Percentiles rank a stretch among this genome's conserved stretches.
These are phyloP conservation scores for Ormyrus nitidulus DNA, from an alignment of 2,888 invertebrate species.

Conservation along the genomic window DNA sequence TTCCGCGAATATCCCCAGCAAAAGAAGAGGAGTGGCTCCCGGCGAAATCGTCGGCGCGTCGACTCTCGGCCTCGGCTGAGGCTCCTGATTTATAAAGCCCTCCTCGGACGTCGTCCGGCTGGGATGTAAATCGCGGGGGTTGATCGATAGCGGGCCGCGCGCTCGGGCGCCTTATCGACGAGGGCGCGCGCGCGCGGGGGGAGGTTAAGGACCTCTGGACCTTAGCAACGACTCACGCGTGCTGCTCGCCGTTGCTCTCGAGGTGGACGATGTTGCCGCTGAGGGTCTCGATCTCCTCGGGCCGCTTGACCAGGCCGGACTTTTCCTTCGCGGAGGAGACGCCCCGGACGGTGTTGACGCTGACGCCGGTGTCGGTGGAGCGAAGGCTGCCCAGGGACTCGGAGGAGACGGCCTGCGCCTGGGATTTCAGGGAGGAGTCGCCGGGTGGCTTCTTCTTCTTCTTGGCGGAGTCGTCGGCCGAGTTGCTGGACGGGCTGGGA, in stretches of 20 bases:
- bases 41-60: background rate
- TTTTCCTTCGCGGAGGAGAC: conserved; percentile 73
- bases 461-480: background rate
- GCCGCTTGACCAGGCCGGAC: conserved; percentile 68
- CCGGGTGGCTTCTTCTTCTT: background rate
- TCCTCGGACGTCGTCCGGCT: conserved; percentile 50
- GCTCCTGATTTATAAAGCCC: conserved; percentile 68
- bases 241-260: conserved; percentile 58
- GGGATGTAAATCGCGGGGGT: conserved; percentile 69
- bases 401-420: conserved; percentile 64
- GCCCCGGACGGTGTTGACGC: conserved; percentile 70
- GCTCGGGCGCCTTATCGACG: background rate
- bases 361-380: conserved; percentile 73
- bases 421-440: conserved; percentile 64
- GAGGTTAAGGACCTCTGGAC: conserved; percentile 69
- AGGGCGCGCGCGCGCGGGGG: conserved; percentile 54
- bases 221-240: conserved; percentile 58
- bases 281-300: conserved; percentile 72
- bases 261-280: conserved; percentile 68
- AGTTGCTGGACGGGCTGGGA: background rate
- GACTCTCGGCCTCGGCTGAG: conserved; percentile 40
- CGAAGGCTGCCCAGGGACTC: conserved; percentile 67
- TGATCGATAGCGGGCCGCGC: conserved; percentile 23
- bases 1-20: background rate
- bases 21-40: background rate